A percentile compares a stretch with the other conserved stretches of the same genome.
phyloP scores from a whole-genome alignment of 2,888 invertebrate species.

The Polyommatus iphigenia region DNA sequence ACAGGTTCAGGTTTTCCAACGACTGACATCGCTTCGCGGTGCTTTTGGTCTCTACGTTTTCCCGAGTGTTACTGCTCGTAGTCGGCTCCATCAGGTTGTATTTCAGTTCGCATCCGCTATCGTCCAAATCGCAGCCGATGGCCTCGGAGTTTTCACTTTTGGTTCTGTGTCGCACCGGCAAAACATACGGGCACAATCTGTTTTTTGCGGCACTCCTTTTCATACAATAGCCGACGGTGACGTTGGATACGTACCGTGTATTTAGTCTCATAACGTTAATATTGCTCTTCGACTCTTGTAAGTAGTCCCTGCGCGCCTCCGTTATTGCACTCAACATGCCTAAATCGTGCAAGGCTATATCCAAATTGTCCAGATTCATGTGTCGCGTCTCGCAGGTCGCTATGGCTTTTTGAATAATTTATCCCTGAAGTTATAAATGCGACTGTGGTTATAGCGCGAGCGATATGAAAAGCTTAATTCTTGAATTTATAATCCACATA shows the following conservation, averaged over 20 bases:
- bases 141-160: conserved; percentile 83
- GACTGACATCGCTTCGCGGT: conserved; percentile 82
- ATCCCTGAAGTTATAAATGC: not conserved
- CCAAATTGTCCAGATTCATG: conserved; percentile 78
- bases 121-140: conserved; percentile 60
- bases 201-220: conserved; percentile 75
- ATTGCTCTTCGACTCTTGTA: conserved; percentile 74
- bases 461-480: not conserved
- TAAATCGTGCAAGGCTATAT: conserved; percentile 80
- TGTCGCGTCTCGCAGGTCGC: conserved; percentile 39
- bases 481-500: conserved; percentile 59
- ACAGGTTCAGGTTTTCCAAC: conserved; percentile 78
- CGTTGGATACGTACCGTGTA: conserved; percentile 82
- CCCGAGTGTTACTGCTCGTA: conserved; percentile 58
- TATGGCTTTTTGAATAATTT: conserved; percentile 11
- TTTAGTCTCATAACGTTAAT: conserved; percentile 78
- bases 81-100: conserved; percentile 66
- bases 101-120: conserved; percentile 59
- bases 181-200: conserved; percentile 80
- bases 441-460: not conserved
- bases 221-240: conserved; percentile 82
- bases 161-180: conserved; percentile 80
- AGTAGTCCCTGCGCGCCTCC: conserved; percentile 79
- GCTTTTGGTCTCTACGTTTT: conserved; percentile 54
- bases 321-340: conserved; percentile 82